Percentiles rank a stretch among this genome's conserved stretches.
Evolutionary conservation across 2,113 vertebrate species (phyloP).

Genomic region (Phalacrocorax brasilianus): DNA sequence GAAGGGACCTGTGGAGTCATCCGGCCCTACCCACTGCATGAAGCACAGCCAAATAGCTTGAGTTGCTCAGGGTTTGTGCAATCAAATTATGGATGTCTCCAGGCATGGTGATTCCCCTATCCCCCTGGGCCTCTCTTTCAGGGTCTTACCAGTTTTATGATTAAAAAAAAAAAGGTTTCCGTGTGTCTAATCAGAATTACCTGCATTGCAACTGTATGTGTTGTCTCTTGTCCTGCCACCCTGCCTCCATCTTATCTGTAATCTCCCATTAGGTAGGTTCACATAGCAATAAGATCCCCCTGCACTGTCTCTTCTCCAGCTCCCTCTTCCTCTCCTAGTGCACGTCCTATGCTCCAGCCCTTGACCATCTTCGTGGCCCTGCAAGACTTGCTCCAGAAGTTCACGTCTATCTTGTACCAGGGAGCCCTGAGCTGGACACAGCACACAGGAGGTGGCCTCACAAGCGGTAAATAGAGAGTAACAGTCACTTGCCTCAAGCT

Average conservation of each 20-base stretch:
- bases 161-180: not conserved
- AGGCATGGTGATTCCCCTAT: not conserved
- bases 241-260: not conserved
- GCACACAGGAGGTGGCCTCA: not conserved
- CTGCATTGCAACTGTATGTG: rapidly evolving
- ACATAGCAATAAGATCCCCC: not conserved
- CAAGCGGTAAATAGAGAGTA: not conserved
- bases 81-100: not conserved
- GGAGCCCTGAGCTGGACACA: not conserved
- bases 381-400: not conserved
- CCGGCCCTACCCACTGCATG: not conserved
- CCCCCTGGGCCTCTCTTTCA: not conserved
- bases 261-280: not conserved
- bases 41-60: not conserved
- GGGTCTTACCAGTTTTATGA: not conserved
- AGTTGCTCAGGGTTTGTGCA: not conserved
- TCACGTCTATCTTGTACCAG: not conserved
- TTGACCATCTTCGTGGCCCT: not conserved
- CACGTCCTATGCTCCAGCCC: not conserved
- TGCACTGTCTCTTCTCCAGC: not conserved
- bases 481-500: not conserved
- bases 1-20: not conserved
- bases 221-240: not conserved
- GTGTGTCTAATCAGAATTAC: not conserved
- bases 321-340: not conserved